phyloP scores from a whole-genome alignment of 2,888 invertebrate species.

The Colletes collaris region DNA sequence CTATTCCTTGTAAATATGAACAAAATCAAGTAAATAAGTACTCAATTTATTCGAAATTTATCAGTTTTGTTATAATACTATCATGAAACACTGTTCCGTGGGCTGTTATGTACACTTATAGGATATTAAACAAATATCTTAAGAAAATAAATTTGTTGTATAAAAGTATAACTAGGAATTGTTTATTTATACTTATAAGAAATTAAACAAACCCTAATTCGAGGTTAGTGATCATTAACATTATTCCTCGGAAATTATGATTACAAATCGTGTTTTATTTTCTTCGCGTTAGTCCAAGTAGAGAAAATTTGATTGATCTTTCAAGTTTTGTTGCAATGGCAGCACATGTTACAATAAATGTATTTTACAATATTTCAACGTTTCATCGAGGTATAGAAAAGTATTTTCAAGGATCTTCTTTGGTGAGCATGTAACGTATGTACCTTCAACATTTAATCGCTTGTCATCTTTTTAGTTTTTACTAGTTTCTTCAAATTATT shows the following conservation, averaged over 20 bases:
- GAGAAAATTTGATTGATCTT: conserved; percentile 13
- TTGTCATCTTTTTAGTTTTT: not conserved
- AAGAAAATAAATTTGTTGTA: conserved; percentile 34
- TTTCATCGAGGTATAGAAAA: conserved; percentile 18
- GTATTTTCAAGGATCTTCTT: conserved; percentile 10
- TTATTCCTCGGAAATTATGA: conserved; percentile 3
- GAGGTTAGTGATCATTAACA: conserved; percentile 21
- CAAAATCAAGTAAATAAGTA: not conserved
- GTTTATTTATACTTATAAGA: conserved; percentile 53
- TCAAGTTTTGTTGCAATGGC: conserved; percentile 20
- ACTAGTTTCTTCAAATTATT: not conserved
- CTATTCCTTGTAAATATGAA: not conserved
- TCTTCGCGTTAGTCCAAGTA: not conserved
- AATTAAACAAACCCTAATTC: conserved; percentile 26
- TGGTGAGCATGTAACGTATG: conserved; percentile 1
- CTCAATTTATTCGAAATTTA: not conserved
- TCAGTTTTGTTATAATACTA: no score
- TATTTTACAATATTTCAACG: conserved; percentile 24
- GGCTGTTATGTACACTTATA: no score
- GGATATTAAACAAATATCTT: not conserved
- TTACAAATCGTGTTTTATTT: conserved; percentile 13
- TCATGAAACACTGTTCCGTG: no score
- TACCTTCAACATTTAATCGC: not conserved
- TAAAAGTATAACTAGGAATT: conserved; percentile 48
- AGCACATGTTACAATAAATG: conserved; percentile 25